Conservation (phyloP, 2,888 invertebrate genomes). For the Entomobrya multifasciata region DNA sequence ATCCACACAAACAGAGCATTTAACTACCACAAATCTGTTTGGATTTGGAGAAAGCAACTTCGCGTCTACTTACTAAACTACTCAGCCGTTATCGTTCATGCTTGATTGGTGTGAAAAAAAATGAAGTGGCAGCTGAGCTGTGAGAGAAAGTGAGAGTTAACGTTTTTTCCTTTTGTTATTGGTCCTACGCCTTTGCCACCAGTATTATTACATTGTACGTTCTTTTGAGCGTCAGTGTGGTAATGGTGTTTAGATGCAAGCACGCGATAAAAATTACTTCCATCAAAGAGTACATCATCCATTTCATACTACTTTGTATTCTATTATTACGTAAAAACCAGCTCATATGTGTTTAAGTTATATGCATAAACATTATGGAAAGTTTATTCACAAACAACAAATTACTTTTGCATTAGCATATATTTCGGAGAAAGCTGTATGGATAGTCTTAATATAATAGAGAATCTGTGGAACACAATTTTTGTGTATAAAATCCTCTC, state of each 20-base stretch:
- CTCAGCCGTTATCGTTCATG: slow-evolving; percentile 62
- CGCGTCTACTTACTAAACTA: no score
- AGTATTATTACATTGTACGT: not conserved
- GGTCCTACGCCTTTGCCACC: not conserved
- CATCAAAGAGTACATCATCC: slow-evolving; percentile 42
- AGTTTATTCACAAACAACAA: slow-evolving; percentile 62
- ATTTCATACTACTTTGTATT: no score
- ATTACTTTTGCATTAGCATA: slow-evolving; percentile 71
- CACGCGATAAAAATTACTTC: slow-evolving; percentile 21
- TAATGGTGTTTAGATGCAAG: slow-evolving; percentile 21
- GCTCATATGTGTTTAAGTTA: no score
- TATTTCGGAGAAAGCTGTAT: not conserved
- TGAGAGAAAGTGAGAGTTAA: slow-evolving; percentile 3
- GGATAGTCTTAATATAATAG: not conserved
- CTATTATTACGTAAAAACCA: no score
- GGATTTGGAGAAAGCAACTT: slow-evolving; percentile 35
- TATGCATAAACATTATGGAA: slow-evolving; percentile 5
- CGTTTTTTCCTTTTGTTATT: slow-evolving; percentile 30
- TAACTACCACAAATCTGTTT: slow-evolving; percentile 38
- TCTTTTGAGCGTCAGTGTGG: not conserved
- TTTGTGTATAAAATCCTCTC: not conserved
- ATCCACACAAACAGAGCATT: slow-evolving; percentile 24
- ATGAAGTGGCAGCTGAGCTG: slow-evolving; percentile 66
- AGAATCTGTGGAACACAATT: no score
- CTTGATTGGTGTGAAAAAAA: slow-evolving; percentile 71